phyloP scores from a whole-genome alignment of 1,140 invertebrate species.

The Hirudo medicinalis region DNA sequence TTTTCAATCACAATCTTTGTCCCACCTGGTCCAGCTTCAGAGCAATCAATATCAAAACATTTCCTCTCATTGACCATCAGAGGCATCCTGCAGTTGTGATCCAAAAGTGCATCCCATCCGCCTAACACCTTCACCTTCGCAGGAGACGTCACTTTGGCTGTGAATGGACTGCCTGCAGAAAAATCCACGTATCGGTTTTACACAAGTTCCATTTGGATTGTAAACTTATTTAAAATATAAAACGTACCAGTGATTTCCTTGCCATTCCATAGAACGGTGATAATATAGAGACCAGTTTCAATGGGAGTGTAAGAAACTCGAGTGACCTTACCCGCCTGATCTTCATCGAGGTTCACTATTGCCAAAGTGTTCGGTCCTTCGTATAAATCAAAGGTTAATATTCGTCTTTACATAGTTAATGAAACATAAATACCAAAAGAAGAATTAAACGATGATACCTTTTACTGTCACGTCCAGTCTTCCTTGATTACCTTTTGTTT shows the following conservation, averaged over 20 bases:
- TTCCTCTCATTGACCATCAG: constrained; percentile 49
- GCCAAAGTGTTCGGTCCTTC: constrained; percentile 15
- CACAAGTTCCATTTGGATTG: background rate
- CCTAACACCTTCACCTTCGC: constrained; percentile 48
- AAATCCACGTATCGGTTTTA: background rate
- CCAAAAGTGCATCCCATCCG: constrained; percentile 60
- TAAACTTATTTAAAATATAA: background rate
- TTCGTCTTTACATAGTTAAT: background rate
- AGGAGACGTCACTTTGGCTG: constrained; percentile 56
- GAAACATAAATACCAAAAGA: background rate
- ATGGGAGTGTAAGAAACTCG: constrained; percentile 55
- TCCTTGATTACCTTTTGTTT: constrained; percentile 39
- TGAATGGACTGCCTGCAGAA: constrained; percentile 53
- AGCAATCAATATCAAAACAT: constrained; percentile 50
- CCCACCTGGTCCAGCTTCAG: constrained; percentile 52
- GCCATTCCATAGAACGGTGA: constrained; percentile 59
- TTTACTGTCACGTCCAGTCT: constrained; percentile 36
- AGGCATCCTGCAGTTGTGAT: constrained; percentile 57
- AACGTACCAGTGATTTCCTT: constrained; percentile 46
- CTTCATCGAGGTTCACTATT: background rate
- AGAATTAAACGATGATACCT: constrained; percentile 27
- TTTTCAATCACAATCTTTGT: background rate
- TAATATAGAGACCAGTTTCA: constrained; percentile 59
- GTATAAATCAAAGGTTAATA: background rate
- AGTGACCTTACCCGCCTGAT: constrained; percentile 47